Evolutionary conservation across 2,797 vertebrate species (phyloP).

Genomic region (Cottoperca gobio): DNA sequence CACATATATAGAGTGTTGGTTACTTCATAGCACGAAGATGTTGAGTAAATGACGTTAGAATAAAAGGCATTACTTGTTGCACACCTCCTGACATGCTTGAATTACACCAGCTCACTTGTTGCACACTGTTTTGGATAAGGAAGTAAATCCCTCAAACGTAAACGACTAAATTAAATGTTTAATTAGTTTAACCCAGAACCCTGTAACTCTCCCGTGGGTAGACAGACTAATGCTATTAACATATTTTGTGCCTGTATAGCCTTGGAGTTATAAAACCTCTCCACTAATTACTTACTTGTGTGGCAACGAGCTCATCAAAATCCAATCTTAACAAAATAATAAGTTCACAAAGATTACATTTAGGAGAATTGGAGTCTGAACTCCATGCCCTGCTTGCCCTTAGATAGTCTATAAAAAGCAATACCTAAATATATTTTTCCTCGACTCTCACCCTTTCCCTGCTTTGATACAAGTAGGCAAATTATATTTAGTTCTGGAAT

Average conservation of each 20-base stretch:
- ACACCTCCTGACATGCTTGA: not conserved
- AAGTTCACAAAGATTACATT: conserved; percentile 6
- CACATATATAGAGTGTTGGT: not conserved
- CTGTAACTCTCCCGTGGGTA: not conserved
- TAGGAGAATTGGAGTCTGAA: not conserved
- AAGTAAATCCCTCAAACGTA: not conserved
- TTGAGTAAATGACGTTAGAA: not conserved
- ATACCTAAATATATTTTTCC: conserved; percentile 12
- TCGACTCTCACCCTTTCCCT: not conserved
- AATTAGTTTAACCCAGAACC: conserved; percentile 2
- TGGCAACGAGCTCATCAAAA: conserved; percentile 21
- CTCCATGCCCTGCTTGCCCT: not conserved
- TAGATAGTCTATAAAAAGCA: conserved; percentile 12
- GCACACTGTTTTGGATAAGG: too few relatives aligned
- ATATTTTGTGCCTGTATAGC: not conserved
- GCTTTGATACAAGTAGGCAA: conserved; percentile 15
- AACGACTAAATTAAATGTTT: not conserved
- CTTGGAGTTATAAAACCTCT: conserved; percentile 2
- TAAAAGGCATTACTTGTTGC: not conserved
- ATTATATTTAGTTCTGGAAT: conserved; percentile 12
- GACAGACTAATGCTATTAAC: conserved; percentile 21
- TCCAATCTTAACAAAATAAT: conserved; percentile 11
- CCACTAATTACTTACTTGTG: conserved; percentile 8
- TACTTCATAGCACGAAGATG: not conserved
- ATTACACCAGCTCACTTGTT: not conserved